Percentiles rank a stretch among this genome's conserved stretches.
These are phyloP conservation scores for Ceraclea dissimilis DNA, from an alignment of 2,888 invertebrate species.

Conservation along the genomic window DNA sequence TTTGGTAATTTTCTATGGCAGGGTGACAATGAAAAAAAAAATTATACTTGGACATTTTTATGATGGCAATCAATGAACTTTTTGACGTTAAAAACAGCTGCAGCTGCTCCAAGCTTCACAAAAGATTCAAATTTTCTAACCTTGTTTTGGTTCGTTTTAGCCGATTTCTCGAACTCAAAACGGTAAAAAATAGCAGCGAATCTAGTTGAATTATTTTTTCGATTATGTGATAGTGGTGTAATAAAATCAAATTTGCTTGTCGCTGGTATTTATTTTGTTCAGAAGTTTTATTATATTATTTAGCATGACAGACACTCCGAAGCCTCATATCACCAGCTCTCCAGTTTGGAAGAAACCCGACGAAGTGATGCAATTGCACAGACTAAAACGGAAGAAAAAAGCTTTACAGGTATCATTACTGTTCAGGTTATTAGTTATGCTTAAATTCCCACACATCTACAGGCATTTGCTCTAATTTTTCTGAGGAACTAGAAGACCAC, in stretches of 20 bases:
- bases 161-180: too few species aligned
- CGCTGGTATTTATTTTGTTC: background rate
- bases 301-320: slow-evolving; percentile 6
- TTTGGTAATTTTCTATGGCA: background rate
- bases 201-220: too few species aligned
- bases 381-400: slow-evolving; percentile 68
- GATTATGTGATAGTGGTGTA: too few species aligned
- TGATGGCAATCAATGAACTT: background rate
- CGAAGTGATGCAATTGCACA: slow-evolving; percentile 65
- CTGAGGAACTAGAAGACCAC: too few species aligned
- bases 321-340: slow-evolving; percentile 24
- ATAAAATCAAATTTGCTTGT: too few species aligned
- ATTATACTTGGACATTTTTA: background rate
- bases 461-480: too few species aligned
- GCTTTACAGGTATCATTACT: slow-evolving; percentile 56
- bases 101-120: slow-evolving; percentile 7
- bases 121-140: too few species aligned
- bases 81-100: background rate
- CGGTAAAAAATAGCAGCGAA: too few species aligned
- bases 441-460: too few species aligned
- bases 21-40: too few species aligned
- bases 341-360: slow-evolving; percentile 56
- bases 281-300: background rate
- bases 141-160: too few species aligned
- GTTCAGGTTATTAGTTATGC: slow-evolving; percentile 29